phyloP scores from a whole-genome alignment of 2,113 vertebrate species.

The Hippoglossus stenolepis region DNA sequence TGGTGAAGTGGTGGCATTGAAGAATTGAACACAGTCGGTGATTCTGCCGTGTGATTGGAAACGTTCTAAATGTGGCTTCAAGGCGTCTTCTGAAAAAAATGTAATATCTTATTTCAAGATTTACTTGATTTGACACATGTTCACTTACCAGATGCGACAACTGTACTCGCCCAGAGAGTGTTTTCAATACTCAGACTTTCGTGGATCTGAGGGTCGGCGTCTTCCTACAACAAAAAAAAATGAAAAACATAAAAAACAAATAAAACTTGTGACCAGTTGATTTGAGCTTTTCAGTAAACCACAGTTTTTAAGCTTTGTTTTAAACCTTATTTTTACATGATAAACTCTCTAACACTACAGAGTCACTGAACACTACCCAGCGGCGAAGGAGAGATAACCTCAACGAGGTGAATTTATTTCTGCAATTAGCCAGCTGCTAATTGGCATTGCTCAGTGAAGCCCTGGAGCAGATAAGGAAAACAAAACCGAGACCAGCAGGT shows the following conservation, averaged over 20 bases:
- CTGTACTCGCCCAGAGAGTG: constrained; percentile 95
- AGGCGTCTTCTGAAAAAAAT: neutral
- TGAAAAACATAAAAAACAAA: neutral
- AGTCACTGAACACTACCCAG: neutral
- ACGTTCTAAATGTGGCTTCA: neutral
- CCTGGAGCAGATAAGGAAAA: constrained; percentile 10
- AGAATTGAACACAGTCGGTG: neutral
- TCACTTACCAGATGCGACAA: constrained; percentile 94
- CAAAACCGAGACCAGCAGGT: neutral
- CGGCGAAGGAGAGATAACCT: neutral
- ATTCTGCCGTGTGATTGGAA: neutral
- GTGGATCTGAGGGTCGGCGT: constrained; percentile 90
- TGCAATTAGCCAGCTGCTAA: constrained; percentile 31
- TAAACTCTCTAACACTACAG: neutral
- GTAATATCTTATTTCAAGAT: neutral
- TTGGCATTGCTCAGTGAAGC: constrained; percentile 4
- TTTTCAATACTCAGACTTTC: constrained; percentile 98
- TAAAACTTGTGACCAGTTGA: neutral
- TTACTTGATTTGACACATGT: neutral
- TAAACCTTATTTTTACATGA: too few relatives aligned
- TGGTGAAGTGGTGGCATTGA: too few relatives aligned
- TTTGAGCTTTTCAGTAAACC: neutral
- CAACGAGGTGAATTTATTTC: constrained; percentile 32
- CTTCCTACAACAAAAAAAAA: constrained; percentile 85
- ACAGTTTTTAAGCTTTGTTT: neutral